Conservation (phyloP, 2,113 vertebrate genomes). For the Lampris incognitus region DNA sequence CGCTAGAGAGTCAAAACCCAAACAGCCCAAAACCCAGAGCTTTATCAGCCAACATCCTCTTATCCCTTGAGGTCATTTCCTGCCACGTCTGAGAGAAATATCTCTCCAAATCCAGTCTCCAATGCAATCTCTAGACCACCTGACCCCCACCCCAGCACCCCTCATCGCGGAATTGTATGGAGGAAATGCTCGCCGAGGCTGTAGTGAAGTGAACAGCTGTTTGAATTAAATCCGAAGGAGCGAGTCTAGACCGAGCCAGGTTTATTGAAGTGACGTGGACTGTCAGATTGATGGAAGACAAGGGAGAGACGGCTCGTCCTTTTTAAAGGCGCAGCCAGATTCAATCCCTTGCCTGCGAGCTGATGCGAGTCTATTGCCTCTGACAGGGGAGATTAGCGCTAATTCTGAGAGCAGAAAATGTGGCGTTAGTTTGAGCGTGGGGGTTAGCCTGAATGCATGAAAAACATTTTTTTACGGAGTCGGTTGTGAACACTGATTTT, state of each 20-base stretch:
- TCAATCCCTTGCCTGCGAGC: conserved; percentile 69
- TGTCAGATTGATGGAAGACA: conserved; percentile 82
- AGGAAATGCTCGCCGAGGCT: conserved; percentile 65
- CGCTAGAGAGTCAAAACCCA: conserved; percentile 52
- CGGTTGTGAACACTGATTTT: too few relatives aligned
- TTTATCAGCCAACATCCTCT: conserved; percentile 54
- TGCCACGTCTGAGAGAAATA: conserved; percentile 9
- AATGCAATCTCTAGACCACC: conserved; percentile 31
- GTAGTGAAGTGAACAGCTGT: conserved; percentile 80
- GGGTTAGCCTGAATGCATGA: conserved; percentile 47
- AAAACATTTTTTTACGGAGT: too few relatives aligned
- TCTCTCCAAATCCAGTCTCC: not conserved
- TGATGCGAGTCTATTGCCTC: conserved; percentile 72
- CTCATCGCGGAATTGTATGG: conserved; percentile 39
- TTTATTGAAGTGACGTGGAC: conserved; percentile 80
- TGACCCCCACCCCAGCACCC: not conserved
- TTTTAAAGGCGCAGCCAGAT: conserved; percentile 72
- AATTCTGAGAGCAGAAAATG: conserved; percentile 69
- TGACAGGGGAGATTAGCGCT: conserved; percentile 75
- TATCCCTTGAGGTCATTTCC: conserved; percentile 61
- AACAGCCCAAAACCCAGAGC: conserved; percentile 47
- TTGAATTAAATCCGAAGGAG: conserved; percentile 83
- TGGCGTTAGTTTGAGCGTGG: conserved; percentile 48
- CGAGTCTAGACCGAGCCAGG: conserved; percentile 77
- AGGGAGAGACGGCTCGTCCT: conserved; percentile 63